Conservation (phyloP, 53 echinoderm and acorn worm species). For the Glandiceps talaboti region DNA sequence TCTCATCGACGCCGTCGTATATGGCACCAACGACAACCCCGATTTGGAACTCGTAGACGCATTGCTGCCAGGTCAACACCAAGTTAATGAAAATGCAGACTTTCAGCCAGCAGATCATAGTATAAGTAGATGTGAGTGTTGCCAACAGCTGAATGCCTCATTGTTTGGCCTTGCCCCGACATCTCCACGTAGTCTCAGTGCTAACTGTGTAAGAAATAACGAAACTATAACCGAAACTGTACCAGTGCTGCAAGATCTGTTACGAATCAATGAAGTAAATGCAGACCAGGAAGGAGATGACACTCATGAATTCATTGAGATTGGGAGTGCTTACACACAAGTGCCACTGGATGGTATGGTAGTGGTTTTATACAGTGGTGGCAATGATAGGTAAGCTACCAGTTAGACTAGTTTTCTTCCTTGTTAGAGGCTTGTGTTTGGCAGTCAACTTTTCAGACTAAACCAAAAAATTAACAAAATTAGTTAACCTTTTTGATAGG, state of each 20-base stretch:
- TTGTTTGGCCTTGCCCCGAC: conserved; percentile 54
- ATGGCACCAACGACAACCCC: conserved; percentile 37
- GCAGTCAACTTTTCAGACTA: too few species aligned
- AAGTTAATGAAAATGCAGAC: conserved; percentile 17
- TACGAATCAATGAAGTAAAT: conserved; percentile 75
- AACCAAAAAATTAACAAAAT: too few species aligned
- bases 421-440: too few species aligned
- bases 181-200: conserved; percentile 51
- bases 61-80: conserved; percentile 38
- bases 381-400: conserved; percentile 38
- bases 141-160: conserved; percentile 18
- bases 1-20: conserved; percentile 71
- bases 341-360: conserved; percentile 29
- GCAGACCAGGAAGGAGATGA: conserved; percentile 10
- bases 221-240: conserved; percentile 61
- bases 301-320: conserved; percentile 14
- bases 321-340: conserved; percentile 20
- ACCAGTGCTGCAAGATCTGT: conserved; percentile 26
- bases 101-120: conserved; percentile 19
- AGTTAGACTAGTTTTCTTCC: too few species aligned
- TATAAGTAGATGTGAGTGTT: conserved; percentile 75
- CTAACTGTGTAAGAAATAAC: conserved; percentile 38
- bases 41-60: conserved; percentile 9
- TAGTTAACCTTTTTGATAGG: too few species aligned
- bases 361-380: conserved; percentile 37